A percentile compares a stretch with the other conserved stretches of the same genome.
Evolutionary conservation across 2,888 invertebrate genomes (phyloP).

Genomic region (Diploptera punctata): DNA sequence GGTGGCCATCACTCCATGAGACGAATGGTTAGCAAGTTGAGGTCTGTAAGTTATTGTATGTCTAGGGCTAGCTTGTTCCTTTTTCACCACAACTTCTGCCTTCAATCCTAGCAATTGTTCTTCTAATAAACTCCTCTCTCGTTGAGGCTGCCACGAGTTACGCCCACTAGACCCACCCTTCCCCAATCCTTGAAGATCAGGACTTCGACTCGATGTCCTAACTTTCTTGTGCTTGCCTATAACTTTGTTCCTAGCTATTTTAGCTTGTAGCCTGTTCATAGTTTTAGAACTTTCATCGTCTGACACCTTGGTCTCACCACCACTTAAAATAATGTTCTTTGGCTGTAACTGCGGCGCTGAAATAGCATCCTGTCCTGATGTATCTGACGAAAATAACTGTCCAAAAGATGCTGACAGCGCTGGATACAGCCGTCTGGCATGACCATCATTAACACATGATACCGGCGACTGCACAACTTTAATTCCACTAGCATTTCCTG

Average conservation of each 20-base stretch:
- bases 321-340: constrained; percentile 19
- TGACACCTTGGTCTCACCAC: constrained; percentile 31
- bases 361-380: constrained; percentile 21
- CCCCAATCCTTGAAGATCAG: not conserved
- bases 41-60: constrained; percentile 26
- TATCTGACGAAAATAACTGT: constrained; percentile 13
- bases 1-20: constrained; percentile 24
- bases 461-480: not conserved
- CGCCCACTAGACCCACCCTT: constrained; percentile 9
- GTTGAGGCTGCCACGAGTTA: constrained; percentile 14
- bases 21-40: constrained; percentile 17
- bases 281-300: constrained; percentile 45
- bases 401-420: constrained; percentile 24
- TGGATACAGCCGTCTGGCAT: constrained; percentile 21
- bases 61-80: constrained; percentile 31
- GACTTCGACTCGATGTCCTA: constrained; percentile 34
- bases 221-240: constrained; percentile 46
- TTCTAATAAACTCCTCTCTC: constrained; percentile 43
- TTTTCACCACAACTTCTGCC: constrained; percentile 35
- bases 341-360: constrained; percentile 21
- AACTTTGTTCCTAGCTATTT: constrained; percentile 47
- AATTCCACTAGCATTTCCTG: constrained; percentile 1
- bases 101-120: constrained; percentile 44
- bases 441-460: not conserved
- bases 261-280: constrained; percentile 47